These are phyloP conservation scores for Thunnus maccoyii DNA, from an alignment of 2,113 vertebrate species.

Conservation along the genomic window DNA sequence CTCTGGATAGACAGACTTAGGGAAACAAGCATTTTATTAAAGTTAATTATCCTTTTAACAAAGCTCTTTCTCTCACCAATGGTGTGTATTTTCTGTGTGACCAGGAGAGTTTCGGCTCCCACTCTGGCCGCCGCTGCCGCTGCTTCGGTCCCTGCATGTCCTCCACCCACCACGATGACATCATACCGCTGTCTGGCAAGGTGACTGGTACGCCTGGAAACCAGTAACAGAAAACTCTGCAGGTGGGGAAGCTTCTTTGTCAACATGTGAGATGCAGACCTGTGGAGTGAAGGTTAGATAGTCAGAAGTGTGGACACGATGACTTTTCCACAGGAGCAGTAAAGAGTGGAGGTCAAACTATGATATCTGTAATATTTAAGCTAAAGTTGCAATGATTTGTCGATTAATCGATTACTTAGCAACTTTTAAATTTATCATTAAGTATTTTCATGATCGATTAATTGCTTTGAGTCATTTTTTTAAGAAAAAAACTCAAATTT, in stretches of 20 bases:
- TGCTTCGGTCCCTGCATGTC: slow-evolving; percentile 93
- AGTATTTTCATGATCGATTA: too few relatives aligned
- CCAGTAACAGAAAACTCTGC: slow-evolving; percentile 31
- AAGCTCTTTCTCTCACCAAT: slow-evolving; percentile 85
- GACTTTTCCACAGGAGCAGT: background rate
- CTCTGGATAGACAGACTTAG: background rate
- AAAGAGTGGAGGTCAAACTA: too few relatives aligned
- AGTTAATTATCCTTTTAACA: too few relatives aligned
- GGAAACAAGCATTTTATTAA: background rate
- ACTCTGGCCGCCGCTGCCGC: slow-evolving; percentile 90
- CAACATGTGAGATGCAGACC: slow-evolving; percentile 71
- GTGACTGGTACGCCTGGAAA: slow-evolving; percentile 58
- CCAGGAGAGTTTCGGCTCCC: slow-evolving; percentile 89
- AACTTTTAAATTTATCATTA: too few relatives aligned
- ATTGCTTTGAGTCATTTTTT: too few relatives aligned
- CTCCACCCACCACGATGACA: slow-evolving; percentile 93
- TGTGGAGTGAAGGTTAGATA: slow-evolving; percentile 23
- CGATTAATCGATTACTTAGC: too few relatives aligned
- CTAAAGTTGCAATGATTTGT: too few relatives aligned
- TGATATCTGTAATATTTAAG: too few relatives aligned
- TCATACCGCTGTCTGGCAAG: slow-evolving; percentile 82
- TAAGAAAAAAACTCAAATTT: too few relatives aligned
- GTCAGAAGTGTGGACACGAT: slow-evolving; percentile 1
- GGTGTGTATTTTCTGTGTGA: slow-evolving; percentile 90
- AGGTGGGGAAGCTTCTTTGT: slow-evolving; percentile 58